Evolutionary conservation across 2,888 invertebrate species (phyloP).

Genomic region (Nysson spinosus): DNA sequence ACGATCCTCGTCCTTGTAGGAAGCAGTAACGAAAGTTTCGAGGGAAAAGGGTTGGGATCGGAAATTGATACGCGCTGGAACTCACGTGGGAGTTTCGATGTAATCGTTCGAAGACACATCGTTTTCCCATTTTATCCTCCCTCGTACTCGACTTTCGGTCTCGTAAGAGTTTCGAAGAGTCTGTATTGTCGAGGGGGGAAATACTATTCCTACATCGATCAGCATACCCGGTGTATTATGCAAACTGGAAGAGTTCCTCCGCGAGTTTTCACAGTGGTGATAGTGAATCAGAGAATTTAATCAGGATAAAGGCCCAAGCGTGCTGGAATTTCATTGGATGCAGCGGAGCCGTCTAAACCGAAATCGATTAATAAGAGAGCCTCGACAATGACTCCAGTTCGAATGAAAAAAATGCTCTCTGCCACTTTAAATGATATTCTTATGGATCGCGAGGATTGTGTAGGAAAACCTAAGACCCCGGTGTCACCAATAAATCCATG

Average conservation of each 20-base stretch:
- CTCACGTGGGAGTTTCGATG: conserved; percentile 7
- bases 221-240: conserved; percentile 10
- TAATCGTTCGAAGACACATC: conserved; percentile 5
- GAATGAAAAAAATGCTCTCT: no score
- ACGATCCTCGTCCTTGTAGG: background rate
- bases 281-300: conserved; percentile 50
- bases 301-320: conserved; percentile 35
- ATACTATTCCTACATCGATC: conserved; percentile 37
- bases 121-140: background rate
- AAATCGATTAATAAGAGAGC: conserved; percentile 30
- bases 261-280: conserved; percentile 22
- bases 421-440: no score
- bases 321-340: conserved; percentile 19
- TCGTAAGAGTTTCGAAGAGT: conserved; percentile 1
- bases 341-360: background rate
- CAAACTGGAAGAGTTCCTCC: conserved; percentile 35
- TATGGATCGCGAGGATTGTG: no score
- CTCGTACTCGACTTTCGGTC: background rate
- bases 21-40: background rate
- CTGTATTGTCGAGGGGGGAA: background rate
- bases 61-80: background rate
- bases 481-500: no score
- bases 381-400: background rate
- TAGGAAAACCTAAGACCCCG: no score
- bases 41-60: background rate